Percentiles rank a stretch among this genome's conserved stretches.
These are phyloP conservation scores for Galendromus occidentalis DNA, from an alignment of 1,140 invertebrate species.

Conservation along the genomic window DNA sequence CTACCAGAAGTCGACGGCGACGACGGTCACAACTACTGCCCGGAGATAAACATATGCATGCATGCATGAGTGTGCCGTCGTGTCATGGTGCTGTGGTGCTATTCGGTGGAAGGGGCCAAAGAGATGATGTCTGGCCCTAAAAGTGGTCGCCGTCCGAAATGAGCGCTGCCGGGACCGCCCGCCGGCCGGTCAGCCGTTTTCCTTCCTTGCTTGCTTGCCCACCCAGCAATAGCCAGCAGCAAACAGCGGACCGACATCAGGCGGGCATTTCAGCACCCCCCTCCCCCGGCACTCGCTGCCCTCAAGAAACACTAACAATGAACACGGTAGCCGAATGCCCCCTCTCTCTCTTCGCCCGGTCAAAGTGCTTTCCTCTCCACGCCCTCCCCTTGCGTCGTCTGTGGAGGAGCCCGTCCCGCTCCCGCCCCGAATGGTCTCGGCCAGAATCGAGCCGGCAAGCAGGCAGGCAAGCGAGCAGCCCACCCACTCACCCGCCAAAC, in stretches of 20 bases:
- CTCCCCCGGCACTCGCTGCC: not conserved
- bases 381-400: too few species aligned
- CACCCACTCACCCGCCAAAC: too few species aligned
- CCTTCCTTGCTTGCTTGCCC: not conserved
- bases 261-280: not conserved
- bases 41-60: not conserved
- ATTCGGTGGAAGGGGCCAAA: not conserved
- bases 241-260: too few species aligned
- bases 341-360: not conserved
- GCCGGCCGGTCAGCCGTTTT: not conserved
- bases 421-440: too few species aligned
- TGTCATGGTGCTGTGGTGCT: not conserved
- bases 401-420: too few species aligned
- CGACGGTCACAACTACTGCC: not conserved
- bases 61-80: not conserved
- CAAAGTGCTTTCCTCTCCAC: too few species aligned
- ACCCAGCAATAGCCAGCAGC: too few species aligned
- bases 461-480: too few species aligned
- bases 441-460: too few species aligned
- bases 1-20: not conserved
- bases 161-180: not conserved
- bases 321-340: conserved; percentile 3
- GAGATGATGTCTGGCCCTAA: not conserved
- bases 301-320: conserved; percentile 5
- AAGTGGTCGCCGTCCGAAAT: not conserved